phyloP scores from a whole-genome alignment of 2,797 vertebrate species.

The Hypotaenidia okinawae region DNA sequence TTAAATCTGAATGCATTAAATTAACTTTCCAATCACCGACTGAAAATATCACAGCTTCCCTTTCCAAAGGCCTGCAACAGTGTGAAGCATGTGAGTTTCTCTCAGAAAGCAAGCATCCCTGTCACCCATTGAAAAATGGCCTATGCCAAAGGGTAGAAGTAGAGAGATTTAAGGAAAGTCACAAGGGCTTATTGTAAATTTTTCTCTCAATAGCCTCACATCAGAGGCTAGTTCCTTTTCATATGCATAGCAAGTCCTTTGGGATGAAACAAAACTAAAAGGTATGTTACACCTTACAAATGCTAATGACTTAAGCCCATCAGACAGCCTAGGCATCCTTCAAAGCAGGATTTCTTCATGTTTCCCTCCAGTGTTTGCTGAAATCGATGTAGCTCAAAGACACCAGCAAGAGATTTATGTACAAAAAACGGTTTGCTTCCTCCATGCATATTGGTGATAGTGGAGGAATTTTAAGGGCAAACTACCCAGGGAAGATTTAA shows the following conservation, averaged over 20 bases:
- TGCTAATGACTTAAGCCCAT: background rate
- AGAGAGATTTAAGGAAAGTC: background rate
- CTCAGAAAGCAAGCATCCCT: background rate
- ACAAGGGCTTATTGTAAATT: background rate
- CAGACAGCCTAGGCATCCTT: background rate
- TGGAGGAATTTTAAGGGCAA: background rate
- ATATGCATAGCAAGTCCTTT: background rate
- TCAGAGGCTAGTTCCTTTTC: background rate
- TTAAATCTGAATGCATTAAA: background rate
- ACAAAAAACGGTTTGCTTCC: background rate
- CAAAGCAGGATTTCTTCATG: background rate
- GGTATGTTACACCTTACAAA: background rate
- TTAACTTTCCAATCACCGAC: background rate
- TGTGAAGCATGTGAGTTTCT: background rate
- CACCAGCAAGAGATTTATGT: background rate
- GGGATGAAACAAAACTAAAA: background rate
- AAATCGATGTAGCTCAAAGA: background rate
- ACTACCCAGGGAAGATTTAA: background rate
- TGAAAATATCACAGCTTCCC: background rate
- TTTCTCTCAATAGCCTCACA: background rate
- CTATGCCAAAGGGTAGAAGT: background rate
- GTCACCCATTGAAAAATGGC: background rate
- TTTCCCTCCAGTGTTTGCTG: background rate
- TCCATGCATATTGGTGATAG: background rate
- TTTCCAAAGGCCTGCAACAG: background rate